phyloP scores from a whole-genome alignment of 2,113 vertebrate genomes.

The Ellobius talpinus region DNA sequence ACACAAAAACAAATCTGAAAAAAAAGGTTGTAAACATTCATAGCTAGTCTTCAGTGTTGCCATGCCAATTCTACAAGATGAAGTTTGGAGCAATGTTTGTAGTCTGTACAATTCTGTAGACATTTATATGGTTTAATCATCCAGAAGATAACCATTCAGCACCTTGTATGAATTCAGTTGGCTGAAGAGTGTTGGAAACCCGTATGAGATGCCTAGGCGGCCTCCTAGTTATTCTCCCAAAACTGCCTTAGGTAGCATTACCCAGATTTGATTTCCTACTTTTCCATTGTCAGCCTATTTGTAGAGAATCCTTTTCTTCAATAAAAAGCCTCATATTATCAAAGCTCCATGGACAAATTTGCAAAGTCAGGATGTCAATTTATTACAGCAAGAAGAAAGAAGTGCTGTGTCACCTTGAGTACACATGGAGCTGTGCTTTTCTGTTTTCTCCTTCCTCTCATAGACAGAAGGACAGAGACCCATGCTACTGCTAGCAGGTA shows the following conservation, averaged over 20 bases:
- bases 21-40: neutral
- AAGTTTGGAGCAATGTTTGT: neutral
- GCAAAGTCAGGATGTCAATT: constrained; percentile 5
- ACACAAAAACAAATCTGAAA: neutral
- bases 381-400: neutral
- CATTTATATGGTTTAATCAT: neutral
- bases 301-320: constrained; percentile 6
- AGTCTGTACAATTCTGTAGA: neutral
- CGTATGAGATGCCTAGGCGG: too few relatives aligned
- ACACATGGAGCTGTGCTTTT: neutral
- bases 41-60: neutral
- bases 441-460: neutral
- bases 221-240: neutral
- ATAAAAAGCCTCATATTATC: neutral
- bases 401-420: neutral
- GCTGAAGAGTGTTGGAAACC: neutral
- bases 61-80: neutral
- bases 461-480: neutral
- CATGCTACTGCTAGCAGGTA: neutral
- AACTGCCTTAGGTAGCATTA: neutral
- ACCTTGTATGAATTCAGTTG: neutral
- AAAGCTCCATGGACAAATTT: constrained; percentile 8
- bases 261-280: neutral
- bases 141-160: neutral
- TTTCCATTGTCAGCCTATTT: neutral